Percentiles rank a stretch among this genome's conserved stretches.
Evolutionary conservation across 2,888 invertebrate genomes (phyloP).

Genomic region (Tenthredo scrophulariae): DNA sequence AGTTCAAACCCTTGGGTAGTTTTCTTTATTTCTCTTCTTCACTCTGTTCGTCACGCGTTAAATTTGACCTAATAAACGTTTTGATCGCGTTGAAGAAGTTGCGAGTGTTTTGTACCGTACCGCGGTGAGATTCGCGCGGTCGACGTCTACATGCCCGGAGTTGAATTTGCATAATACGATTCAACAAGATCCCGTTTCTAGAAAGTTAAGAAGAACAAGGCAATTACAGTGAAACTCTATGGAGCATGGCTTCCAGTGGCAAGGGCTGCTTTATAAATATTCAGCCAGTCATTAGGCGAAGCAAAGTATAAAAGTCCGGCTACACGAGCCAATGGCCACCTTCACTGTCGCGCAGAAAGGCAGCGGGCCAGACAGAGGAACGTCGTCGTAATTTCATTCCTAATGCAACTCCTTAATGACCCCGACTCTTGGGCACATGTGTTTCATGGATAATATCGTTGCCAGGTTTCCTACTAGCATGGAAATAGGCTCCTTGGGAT

Average conservation of each 20-base stretch:
- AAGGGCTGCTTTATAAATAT: conserved; percentile 76
- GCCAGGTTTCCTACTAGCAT: conserved; percentile 42
- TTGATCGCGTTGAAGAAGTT: neutral
- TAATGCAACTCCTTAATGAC: conserved; percentile 60
- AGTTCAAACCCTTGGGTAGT: too few species aligned
- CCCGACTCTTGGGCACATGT: conserved; percentile 50
- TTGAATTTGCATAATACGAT: conserved; percentile 76
- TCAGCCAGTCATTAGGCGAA: conserved; percentile 72
- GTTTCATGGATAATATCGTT: conserved; percentile 44
- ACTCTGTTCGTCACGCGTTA: neutral
- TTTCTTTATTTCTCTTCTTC: neutral
- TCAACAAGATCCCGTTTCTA: conserved; percentile 74
- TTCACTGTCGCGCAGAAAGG: conserved; percentile 59
- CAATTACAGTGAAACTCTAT: conserved; percentile 77
- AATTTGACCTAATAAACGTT: neutral
- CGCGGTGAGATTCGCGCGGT: conserved; percentile 17
- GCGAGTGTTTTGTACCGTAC: neutral
- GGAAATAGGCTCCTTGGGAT: conserved; percentile 30
- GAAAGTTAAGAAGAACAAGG: conserved; percentile 77
- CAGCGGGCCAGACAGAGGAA: conserved; percentile 10
- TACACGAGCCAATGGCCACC: conserved; percentile 58
- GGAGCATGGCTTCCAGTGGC: conserved; percentile 68
- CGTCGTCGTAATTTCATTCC: conserved; percentile 70
- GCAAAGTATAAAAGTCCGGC: conserved; percentile 68
- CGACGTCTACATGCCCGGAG: conserved; percentile 11